Evolutionary conservation across 2,888 invertebrate species (phyloP), one percentile per base, ranked within the genome.

Genomic region (Diploptera punctata): DNA sequence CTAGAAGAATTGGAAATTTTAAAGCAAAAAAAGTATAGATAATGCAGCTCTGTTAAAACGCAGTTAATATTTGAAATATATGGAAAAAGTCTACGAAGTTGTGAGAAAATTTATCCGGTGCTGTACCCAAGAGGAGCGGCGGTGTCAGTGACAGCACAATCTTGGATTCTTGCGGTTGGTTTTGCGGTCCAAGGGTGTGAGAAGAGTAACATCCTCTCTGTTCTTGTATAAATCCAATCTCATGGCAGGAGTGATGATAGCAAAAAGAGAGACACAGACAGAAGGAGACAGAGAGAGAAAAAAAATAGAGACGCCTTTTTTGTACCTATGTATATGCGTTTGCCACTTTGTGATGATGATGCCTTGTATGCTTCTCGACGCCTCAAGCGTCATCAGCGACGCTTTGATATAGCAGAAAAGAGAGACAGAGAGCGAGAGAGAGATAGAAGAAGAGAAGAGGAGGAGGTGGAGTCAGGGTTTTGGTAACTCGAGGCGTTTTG

Each of bases 91-190:
- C 74, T 76, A 76, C 75, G 75, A 74, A 76, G 75, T 76, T 76
- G 76, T 76, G 77, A 76, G 76, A 75, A 75, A 76, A 76, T 76
- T 76, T 76, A 75, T 76, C 75, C 60, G n/a, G n/a, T n/a, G n/a
- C n/a, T n/a, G n/a, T n/a, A n/a, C n/a, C n/a, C n/a, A n/a, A n/a
- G n/a, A n/a, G n/a, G n/a, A n/a, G n/a, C n/a, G n/a, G 33, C 19
- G 44, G 24, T 62, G 29, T 47, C 70, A 52, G 2, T 24, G 52
- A 52, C 52, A 52, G 67, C 38, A 49, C 18, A 60, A 60, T 54
- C 69, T 69, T 29, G 54, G 60, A 33, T 33, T 33, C 33, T 33
- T 33, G 33, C 10, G 33, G 33, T 10, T 33, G 33, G 33, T 33
- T 33, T 33, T 33, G 33, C 33, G 33, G 33, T 33, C 33, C 33